Percentiles rank a stretch among this genome's conserved stretches.
Conservation (phyloP, 1,140 invertebrate species). For the Aphelenchoides fujianensis region DNA sequence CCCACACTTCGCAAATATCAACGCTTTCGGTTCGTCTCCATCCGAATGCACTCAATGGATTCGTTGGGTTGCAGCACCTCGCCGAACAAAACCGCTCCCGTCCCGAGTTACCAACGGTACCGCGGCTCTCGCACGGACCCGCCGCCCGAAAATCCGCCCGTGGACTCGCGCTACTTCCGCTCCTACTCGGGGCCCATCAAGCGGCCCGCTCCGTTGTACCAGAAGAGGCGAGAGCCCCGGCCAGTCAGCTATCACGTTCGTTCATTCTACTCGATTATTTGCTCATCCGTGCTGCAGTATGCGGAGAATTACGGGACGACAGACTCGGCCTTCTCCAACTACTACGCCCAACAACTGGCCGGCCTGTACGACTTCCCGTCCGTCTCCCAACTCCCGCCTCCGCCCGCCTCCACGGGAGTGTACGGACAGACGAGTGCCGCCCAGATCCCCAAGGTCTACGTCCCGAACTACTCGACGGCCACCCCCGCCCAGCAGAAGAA, state of each 20-base stretch:
- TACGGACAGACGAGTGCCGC: not conserved
- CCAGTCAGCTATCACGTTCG: constrained; percentile 28
- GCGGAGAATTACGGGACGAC: not conserved
- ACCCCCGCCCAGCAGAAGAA: not conserved
- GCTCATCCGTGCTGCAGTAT: too few species aligned
- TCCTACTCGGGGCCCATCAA: constrained; percentile 27
- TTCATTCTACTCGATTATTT: too few species aligned
- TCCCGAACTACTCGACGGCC: not conserved
- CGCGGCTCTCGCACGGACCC: not conserved
- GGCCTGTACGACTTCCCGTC: not conserved
- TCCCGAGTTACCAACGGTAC: not conserved
- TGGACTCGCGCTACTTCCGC: constrained; percentile 16
- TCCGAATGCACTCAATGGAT: not conserved
- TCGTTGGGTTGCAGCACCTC: not conserved
- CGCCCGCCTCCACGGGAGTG: constrained; percentile 8
- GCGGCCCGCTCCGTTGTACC: constrained; percentile 24
- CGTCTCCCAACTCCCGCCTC: not conserved
- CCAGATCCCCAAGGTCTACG: not conserved
- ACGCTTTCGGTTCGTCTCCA: not conserved
- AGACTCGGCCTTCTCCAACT: not conserved
- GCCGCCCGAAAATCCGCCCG: not conserved
- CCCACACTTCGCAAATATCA: constrained; percentile 19
- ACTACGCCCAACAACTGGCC: not conserved
- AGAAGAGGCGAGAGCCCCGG: constrained; percentile 15
- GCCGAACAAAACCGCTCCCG: not conserved